Base-by-base conservation (phyloP, 1,140 invertebrate genomes). In the Apis laboriosa region DNA sequence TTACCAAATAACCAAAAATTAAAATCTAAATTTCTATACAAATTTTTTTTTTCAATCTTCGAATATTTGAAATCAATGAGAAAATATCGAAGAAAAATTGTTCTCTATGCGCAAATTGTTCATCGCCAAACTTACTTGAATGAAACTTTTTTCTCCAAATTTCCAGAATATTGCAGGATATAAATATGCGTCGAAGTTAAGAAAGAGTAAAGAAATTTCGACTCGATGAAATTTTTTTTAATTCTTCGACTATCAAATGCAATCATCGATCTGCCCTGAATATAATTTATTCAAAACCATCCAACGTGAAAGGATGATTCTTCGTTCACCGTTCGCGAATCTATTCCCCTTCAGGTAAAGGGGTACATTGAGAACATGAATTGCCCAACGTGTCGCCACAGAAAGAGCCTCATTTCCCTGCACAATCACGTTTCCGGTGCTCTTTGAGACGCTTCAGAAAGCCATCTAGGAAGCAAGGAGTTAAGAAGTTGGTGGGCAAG, bases 341-440 rank as follows among this genome's bases (percentile, higher is more conserved):
- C 43, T 77, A 64, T 49, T 43, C 13, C 64, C 9, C 34, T 17
- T 15, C 34, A 7, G 43, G 58, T 21, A 28, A n/a, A 34, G 34
- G n/a, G 61, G 34, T 75, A 43, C 34, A 70, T 84, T 72, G 80
- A 68, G 56, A 43, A 58, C 28, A 7, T 80, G 55, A 86, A 86
- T 76, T 43, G 53, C n/a, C 21, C 56, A 13, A 80, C 58, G 68
- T 21, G 58, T 63, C 17, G 15, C 67, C 34, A 53, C 9, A 80
- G 67, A 72, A 76, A 66, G 53, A 77, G 74, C 51, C 72, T 86
- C 79, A 85, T 82, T 86, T 85, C 63, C 73, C 58, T 34, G 5
- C 51, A 77, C 78, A 85, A 70, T 82, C 78, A 17, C 51, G 72
- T 61, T 28, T 51, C 61, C 49, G 0, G 19, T 12, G 2, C 75